Evolutionary conservation across 2,888 invertebrate species (phyloP).

Genomic region (Sycophila texana): DNA sequence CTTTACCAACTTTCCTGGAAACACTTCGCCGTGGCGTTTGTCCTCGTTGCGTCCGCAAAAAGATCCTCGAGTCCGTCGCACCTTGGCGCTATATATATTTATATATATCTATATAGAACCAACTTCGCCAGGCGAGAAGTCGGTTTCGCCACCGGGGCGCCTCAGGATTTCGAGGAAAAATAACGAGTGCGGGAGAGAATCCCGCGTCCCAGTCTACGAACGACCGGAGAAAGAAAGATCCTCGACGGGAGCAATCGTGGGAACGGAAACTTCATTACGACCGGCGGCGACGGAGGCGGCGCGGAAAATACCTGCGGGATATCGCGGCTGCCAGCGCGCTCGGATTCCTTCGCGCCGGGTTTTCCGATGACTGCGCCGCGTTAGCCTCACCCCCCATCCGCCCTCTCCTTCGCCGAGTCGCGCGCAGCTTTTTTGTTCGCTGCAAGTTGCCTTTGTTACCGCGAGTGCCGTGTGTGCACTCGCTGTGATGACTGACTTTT

Average conservation of each 20-base stretch:
- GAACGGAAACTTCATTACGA: conserved; percentile 47
- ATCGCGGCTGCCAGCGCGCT: neutral
- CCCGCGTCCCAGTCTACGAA: neutral
- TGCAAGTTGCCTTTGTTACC: too few species aligned
- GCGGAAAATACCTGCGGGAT: conserved; percentile 34
- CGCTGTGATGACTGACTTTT: too few species aligned
- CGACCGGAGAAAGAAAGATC: neutral
- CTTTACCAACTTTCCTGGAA: too few species aligned
- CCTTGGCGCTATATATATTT: neutral
- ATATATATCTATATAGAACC: neutral
- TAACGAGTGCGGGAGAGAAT: neutral
- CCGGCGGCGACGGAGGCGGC: neutral
- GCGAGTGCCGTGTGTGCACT: too few species aligned
- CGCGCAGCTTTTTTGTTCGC: too few species aligned
- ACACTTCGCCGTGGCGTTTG: neutral
- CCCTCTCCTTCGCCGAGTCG: neutral
- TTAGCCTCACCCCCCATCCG: neutral
- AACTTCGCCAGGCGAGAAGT: neutral
- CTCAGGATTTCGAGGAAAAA: neutral
- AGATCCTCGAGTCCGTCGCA: neutral
- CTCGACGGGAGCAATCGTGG: conserved; percentile 19
- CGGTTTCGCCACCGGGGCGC: neutral
- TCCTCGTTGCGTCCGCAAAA: neutral
- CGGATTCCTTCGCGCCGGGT: conserved; percentile 26
- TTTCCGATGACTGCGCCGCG: conserved; percentile 13